Evolutionary conservation across 2,888 invertebrate genomes (phyloP), one percentile per base, ranked within the genome.

Genomic region (Rhingia rostrata): DNA sequence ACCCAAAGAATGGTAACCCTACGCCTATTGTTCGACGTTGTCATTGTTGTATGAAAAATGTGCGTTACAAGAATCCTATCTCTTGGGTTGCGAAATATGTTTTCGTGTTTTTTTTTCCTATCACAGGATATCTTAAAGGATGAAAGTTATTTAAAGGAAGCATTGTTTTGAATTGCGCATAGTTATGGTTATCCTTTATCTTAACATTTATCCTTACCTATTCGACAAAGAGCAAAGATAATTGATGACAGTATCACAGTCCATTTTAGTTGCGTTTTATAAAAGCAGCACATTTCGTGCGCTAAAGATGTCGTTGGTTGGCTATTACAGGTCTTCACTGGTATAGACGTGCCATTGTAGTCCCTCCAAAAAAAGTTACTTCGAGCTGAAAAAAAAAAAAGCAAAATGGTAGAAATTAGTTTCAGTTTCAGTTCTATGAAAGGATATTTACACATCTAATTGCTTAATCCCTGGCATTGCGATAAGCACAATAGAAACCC

Each of bases 191-290:
- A 45, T 69, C 41, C 45, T 56, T 72, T 43, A 70, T 53, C 49
- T 41, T 51, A 37, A 58, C 35, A 63, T 45, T 56, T 22, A 22
- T 43, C 60, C 91, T 91, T 88, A 91, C 91, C 90, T 89, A 89
- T 89, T 87, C 88, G 89, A 86, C 89, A 89, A 88, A 90, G 88
- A 83, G 90, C 88, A 87, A 91, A 88, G 88, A 91, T 89, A 89
- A 91, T 90, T 88, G 90, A 90, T 88, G 90, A 89, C 88, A 89
- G 88, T 88, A 90, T 89, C 89, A 90, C 90, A 90, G 90, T 90
- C 91, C 90, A 90, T 89, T 89, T 90, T 88, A 90, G 88, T 89
- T 88, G 89, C 86, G 90, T 88, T 87, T 88, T 80, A 56, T 85
- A 63, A 56, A 81, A 85, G 85, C 81, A 85, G 85, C 85, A 85